Evolutionary conservation across 2,888 invertebrate species (phyloP), one percentile per base, ranked within the genome.

Genomic region (Ophion obscuratus): DNA sequence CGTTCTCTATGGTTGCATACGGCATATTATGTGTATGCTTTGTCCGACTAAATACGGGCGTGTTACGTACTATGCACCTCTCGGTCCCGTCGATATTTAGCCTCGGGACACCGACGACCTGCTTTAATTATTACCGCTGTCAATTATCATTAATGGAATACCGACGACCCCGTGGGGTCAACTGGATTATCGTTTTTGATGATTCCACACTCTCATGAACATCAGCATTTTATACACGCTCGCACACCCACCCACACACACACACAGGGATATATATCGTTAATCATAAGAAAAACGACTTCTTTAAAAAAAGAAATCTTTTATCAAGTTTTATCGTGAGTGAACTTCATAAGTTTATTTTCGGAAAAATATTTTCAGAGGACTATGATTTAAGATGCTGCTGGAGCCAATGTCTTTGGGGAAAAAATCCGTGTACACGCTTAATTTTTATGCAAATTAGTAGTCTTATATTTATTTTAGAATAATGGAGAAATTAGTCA

Each of bases 71-170:
- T 20, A 27, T 59, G 59, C 62, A 73, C 80, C 82, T 76, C 76
- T 80, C 83, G 31, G 59, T 77, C 80, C 78, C 81, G 77, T 86
- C 83, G 86, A 86, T 86, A 86, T 83, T 86, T 83, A 86, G 83
- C 86, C 78, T 74, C 78, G 77, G 70, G 83, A 68, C 75, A 64
- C 78, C 81, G 86, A 81, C 83, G 83, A 83, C 78, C 83, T 81
- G 83, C 83, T 86, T 86, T 78, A 83, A 86, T 86, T 86, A 86
- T 86, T 86, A 86, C 86, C 86, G 83, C 80, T 86, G 81, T 86
- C 86, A 86, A 86, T 86, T 86, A 83, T 86, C 81, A 81, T 83
- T 86, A 86, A 86, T 86, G 83, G 83, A 86, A 86, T 83, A 81
- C 77, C 77, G 66, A 74, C 67, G 75, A 64, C 80, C 70, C 57